Evolutionary conservation across 2,113 vertebrate genomes (phyloP).

Genomic region (Lepus europaeus): DNA sequence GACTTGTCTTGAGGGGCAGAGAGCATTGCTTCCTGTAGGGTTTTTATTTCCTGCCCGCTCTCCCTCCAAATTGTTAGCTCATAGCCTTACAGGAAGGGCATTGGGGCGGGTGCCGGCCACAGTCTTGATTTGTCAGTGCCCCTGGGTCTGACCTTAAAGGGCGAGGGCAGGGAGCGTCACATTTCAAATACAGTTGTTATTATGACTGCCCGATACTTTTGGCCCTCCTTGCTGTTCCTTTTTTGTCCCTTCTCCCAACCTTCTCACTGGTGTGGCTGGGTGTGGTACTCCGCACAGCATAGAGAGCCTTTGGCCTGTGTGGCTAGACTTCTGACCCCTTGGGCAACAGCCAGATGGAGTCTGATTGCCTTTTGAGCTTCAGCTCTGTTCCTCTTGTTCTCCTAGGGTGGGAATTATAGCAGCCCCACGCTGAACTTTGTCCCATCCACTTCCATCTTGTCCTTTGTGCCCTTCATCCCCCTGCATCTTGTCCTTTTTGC

Average conservation of each 20-base stretch:
- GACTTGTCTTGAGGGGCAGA: conserved; percentile 60
- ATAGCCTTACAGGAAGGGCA: conserved; percentile 65
- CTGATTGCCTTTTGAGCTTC: conserved; percentile 72
- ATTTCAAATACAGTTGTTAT: conserved; percentile 51
- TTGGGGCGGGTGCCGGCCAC: conserved; percentile 36
- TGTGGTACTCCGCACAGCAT: conserved; percentile 71
- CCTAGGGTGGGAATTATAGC: conserved; percentile 76
- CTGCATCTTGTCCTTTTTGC: conserved; percentile 73
- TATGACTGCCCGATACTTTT: conserved; percentile 62
- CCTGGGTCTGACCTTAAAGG: conserved; percentile 74
- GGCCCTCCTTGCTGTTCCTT: conserved; percentile 62
- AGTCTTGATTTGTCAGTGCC: conserved; percentile 60
- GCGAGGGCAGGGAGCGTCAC: conserved; percentile 73
- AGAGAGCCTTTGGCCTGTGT: conserved; percentile 65
- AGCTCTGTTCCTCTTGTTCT: conserved; percentile 75
- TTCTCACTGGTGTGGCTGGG: conserved; percentile 60
- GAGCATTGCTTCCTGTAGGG: conserved; percentile 64
- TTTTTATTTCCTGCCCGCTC: conserved; percentile 72
- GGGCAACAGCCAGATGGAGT: conserved; percentile 72
- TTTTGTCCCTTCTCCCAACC: conserved; percentile 55
- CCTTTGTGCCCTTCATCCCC: conserved; percentile 76
- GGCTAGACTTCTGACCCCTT: conserved; percentile 78
- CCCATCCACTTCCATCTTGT: conserved; percentile 74
- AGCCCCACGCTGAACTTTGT: conserved; percentile 76
- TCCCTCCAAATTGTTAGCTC: conserved; percentile 57